Percentiles rank a stretch among this genome's conserved stretches.
Conservation (phyloP, 2,797 vertebrate species). For the Lepilemur ruficaudatus region DNA sequence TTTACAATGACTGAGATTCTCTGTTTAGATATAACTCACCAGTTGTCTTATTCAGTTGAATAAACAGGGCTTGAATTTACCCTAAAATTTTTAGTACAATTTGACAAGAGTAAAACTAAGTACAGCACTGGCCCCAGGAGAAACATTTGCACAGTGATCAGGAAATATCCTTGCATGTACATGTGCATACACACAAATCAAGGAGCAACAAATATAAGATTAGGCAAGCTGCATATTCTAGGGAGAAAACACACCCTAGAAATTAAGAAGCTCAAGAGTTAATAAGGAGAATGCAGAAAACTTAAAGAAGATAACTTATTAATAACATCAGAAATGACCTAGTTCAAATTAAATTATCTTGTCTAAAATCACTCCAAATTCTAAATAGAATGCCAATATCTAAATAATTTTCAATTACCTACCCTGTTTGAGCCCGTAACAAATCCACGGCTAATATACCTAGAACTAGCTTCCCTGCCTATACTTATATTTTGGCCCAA, state of each 20-base stretch:
- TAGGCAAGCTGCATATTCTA: background rate
- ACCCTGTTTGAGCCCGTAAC: background rate
- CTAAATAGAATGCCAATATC: background rate
- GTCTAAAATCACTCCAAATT: background rate
- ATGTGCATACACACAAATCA: background rate
- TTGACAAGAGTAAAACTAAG: conserved; percentile 3
- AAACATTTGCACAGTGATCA: background rate
- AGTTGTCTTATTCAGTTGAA: conserved; percentile 21
- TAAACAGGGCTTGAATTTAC: conserved; percentile 18
- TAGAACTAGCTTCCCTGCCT: background rate
- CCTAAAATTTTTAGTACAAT: conserved; percentile 21
- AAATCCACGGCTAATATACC: background rate
- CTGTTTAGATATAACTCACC: conserved; percentile 33
- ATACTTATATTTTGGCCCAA: background rate
- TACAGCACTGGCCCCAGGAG: background rate
- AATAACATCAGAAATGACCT: conserved; percentile 20
- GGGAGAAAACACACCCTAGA: background rate
- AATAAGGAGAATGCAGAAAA: background rate
- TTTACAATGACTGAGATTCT: background rate
- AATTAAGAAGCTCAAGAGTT: background rate
- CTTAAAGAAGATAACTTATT: background rate
- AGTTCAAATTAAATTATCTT: background rate
- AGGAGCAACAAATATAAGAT: background rate
- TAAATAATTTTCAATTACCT: conserved; percentile 5
- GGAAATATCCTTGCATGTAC: background rate